Conservation (phyloP, 2,888 invertebrate genomes). For the Clusia tigrina region DNA sequence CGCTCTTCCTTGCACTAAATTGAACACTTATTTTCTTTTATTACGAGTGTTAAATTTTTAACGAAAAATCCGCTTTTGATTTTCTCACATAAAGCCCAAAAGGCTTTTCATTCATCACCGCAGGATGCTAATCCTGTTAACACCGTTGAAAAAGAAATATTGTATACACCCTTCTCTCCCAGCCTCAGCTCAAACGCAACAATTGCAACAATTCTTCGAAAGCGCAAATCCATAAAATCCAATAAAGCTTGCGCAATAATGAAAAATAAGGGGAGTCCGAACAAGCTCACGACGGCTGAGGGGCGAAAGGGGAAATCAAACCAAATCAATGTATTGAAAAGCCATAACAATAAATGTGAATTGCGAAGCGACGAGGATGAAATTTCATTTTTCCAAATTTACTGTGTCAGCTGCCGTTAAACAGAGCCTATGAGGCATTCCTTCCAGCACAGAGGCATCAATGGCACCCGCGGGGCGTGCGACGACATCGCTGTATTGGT, state of each 20-base stretch:
- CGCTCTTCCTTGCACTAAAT: no score
- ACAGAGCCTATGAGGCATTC: no score
- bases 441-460: no score
- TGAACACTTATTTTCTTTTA: no score
- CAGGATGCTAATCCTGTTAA: conserved; percentile 51
- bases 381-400: not conserved
- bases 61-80: no score
- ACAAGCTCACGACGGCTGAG: not conserved
- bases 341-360: conserved; percentile 10
- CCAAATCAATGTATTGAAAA: conserved; percentile 45
- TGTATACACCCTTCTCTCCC: conserved; percentile 33
- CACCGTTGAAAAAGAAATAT: conserved; percentile 52
- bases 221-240: conserved; percentile 25
- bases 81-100: not conserved
- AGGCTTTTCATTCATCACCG: conserved; percentile 22
- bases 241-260: conserved; percentile 27
- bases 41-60: no score
- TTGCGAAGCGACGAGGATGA: conserved; percentile 2
- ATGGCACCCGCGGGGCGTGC: no score
- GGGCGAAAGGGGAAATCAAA: no score
- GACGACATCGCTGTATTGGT: no score
- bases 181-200: conserved; percentile 43
- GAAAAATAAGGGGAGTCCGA: not conserved
- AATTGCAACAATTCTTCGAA: conserved; percentile 35
- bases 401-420: not conserved